Evolutionary conservation across 1,140 invertebrate species (phyloP).

Genomic region (Pissodes strobi): DNA sequence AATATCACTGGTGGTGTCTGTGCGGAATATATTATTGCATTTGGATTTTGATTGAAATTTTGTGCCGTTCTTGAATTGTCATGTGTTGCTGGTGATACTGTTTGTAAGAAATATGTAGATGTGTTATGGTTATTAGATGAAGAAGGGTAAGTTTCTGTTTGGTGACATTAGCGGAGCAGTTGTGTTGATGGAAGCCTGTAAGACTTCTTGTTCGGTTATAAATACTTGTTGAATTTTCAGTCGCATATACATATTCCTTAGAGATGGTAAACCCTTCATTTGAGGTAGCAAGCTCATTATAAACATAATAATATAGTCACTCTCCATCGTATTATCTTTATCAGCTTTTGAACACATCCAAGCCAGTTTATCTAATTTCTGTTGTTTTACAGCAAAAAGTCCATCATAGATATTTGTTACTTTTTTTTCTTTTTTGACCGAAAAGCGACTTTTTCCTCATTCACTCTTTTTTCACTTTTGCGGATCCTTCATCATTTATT

Average conservation of each 20-base stretch:
- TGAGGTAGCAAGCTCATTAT: constrained; percentile 4
- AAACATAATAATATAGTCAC: constrained; percentile 2
- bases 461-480: neutral
- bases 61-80: too few relatives aligned
- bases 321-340: too few relatives aligned
- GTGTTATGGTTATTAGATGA: too few relatives aligned
- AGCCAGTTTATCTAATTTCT: constrained; percentile 6
- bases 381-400: constrained; percentile 1
- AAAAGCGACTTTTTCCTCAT: constrained; percentile 2
- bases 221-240: too few relatives aligned
- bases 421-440: neutral
- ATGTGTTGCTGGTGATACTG: too few relatives aligned
- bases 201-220: neutral
- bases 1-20: neutral
- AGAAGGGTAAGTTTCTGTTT: too few relatives aligned
- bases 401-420: neutral
- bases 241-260: constrained; percentile 5
- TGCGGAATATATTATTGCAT: too few relatives aligned
- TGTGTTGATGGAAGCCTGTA: neutral
- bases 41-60: too few relatives aligned
- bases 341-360: too few relatives aligned
- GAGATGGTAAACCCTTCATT: neutral
- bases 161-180: neutral
- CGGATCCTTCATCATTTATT: too few relatives aligned
- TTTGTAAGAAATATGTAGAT: too few relatives aligned